Conservation (phyloP, 2,113 vertebrate species). For the Prinia subflava region DNA sequence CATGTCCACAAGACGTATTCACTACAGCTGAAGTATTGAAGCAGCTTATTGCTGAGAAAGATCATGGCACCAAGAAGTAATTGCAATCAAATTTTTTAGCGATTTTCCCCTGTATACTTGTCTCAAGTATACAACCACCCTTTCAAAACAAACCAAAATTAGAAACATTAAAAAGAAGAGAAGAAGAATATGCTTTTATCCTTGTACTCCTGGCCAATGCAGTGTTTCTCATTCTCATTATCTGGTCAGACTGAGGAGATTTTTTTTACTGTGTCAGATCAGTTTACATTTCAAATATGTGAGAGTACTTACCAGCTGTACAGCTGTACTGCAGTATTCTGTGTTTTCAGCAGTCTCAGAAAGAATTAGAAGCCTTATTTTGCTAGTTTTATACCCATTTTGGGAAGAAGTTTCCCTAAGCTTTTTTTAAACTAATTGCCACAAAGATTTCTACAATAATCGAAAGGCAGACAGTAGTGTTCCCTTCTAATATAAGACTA, state of each 20-base stretch:
- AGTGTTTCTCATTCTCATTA: not conserved
- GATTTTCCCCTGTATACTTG: not conserved
- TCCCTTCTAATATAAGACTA: not conserved
- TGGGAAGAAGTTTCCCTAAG: not conserved
- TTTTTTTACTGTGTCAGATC: not conserved
- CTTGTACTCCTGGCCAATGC: not conserved
- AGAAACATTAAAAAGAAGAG: not conserved
- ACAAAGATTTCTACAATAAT: not conserved
- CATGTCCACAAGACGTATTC: not conserved
- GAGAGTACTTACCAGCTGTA: not conserved
- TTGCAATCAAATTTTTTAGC: not conserved
- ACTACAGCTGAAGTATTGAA: not conserved
- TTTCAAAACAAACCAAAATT: not conserved
- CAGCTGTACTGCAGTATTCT: not conserved
- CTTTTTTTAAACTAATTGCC: not conserved
- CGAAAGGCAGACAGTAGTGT: not conserved
- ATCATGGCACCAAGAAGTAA: not conserved
- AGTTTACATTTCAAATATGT: not conserved
- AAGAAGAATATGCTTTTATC: not conserved
- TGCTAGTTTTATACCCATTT: not conserved
- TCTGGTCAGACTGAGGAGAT: not conserved
- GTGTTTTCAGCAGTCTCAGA: not conserved
- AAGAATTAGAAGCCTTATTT: not conserved
- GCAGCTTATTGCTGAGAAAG: not conserved
- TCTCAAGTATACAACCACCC: not conserved